phyloP scores from a whole-genome alignment of 2,113 vertebrate genomes.

The Erinaceus europaeus region DNA sequence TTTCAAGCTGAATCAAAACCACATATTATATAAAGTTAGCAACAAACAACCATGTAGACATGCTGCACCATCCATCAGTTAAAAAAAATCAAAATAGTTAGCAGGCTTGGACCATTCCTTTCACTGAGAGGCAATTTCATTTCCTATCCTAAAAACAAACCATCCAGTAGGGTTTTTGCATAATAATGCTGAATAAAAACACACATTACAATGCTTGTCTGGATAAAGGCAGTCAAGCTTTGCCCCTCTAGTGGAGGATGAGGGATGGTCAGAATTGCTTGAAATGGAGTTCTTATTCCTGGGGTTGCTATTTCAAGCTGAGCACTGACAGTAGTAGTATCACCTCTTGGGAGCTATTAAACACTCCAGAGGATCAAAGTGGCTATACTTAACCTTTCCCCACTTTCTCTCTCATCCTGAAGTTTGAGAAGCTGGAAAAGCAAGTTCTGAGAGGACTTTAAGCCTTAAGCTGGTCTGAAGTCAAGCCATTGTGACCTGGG shows the following conservation, averaged over 20 bases:
- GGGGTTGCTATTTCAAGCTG: slow-evolving; percentile 9
- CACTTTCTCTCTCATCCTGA: neutral
- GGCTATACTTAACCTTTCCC: neutral
- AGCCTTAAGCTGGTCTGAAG: slow-evolving; percentile 25
- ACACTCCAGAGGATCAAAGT: neutral
- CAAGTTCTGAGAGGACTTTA: slow-evolving; percentile 31
- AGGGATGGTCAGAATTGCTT: slow-evolving; percentile 20
- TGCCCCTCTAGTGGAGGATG: slow-evolving; percentile 39
- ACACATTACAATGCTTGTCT: slow-evolving; percentile 65
- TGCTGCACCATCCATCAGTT: slow-evolving; percentile 87
- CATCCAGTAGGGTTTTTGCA: slow-evolving; percentile 61
- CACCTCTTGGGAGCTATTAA: neutral
- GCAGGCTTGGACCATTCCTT: slow-evolving; percentile 84
- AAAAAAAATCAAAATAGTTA: slow-evolving; percentile 79
- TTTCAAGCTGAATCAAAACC: slow-evolving; percentile 87
- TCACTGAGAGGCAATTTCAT: slow-evolving; percentile 83
- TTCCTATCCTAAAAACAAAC: slow-evolving; percentile 63
- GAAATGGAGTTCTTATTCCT: slow-evolving; percentile 11
- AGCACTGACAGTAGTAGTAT: neutral
- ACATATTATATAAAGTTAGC: slow-evolving; percentile 88
- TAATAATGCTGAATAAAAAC: slow-evolving; percentile 74
- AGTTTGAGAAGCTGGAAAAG: slow-evolving; percentile 20
- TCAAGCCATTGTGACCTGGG: neutral
- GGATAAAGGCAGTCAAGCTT: slow-evolving; percentile 16
- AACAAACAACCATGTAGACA: slow-evolving; percentile 87